Evolutionary conservation across 2,888 invertebrate species (phyloP).

Genomic region (Sialis lutaria): DNA sequence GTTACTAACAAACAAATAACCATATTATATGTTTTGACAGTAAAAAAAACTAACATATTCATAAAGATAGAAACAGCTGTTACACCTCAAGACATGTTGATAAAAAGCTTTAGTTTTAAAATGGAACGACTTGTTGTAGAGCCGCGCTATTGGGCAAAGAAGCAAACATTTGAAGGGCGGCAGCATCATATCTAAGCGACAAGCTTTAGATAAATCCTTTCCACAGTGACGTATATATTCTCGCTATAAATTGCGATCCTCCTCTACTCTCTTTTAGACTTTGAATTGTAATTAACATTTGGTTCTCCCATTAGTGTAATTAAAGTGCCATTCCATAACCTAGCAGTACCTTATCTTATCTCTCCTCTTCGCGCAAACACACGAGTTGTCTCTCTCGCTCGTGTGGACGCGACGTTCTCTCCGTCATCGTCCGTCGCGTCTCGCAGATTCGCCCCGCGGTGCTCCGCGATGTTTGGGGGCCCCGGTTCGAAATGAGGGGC

Average conservation of each 20-base stretch:
- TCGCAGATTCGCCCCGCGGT: not conserved
- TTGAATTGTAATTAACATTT: conserved; percentile 60
- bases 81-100: too few relatives aligned
- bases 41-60: too few relatives aligned
- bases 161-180: too few relatives aligned
- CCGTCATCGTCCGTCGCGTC: not conserved
- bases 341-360: conserved; percentile 30
- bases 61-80: too few relatives aligned
- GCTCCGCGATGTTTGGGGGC: not conserved
- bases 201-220: conserved; percentile 6
- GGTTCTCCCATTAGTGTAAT: conserved; percentile 61
- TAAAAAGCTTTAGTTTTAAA: too few relatives aligned
- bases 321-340: conserved; percentile 51
- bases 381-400: conserved; percentile 8
- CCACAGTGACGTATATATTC: conserved; percentile 11
- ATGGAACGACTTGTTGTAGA: too few relatives aligned
- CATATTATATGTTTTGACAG: too few relatives aligned
- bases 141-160: too few relatives aligned
- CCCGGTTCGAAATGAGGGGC: not conserved
- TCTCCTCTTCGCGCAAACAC: conserved; percentile 18
- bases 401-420: conserved; percentile 4
- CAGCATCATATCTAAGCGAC: not conserved
- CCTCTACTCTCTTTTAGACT: conserved; percentile 35
- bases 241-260: conserved; percentile 23
- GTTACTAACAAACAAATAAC: too few relatives aligned